Evolutionary conservation across 2,113 vertebrate species (phyloP).

Genomic region (Lycocorax pyrrhopterus): DNA sequence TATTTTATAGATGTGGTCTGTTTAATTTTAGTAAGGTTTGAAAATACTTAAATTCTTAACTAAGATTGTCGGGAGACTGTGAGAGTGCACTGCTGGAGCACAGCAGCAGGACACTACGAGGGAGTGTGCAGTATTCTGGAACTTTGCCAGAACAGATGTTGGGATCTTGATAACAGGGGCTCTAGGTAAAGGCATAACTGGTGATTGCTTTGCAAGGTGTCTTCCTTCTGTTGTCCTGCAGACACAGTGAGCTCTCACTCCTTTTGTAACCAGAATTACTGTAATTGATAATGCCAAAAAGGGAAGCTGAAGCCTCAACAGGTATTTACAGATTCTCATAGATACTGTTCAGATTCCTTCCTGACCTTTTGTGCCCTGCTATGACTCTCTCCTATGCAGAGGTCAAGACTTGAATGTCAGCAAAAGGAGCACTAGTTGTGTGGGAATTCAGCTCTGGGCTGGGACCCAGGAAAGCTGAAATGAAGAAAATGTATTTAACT

Average conservation of each 20-base stretch:
- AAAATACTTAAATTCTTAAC: background rate
- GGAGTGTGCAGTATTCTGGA: background rate
- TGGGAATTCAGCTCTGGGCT: background rate
- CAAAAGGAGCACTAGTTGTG: background rate
- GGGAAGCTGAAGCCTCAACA: background rate
- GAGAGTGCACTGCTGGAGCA: background rate
- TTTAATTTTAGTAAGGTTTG: background rate
- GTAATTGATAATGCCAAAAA: background rate
- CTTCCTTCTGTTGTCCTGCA: background rate
- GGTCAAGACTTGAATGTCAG: background rate
- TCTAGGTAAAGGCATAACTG: background rate
- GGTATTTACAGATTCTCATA: background rate
- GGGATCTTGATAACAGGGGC: background rate
- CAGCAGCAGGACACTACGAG: background rate
- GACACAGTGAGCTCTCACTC: background rate
- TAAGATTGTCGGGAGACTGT: background rate
- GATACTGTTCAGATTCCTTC: background rate
- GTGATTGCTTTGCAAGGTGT: background rate
- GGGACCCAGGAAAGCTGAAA: background rate
- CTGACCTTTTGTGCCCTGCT: background rate
- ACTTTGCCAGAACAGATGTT: background rate
- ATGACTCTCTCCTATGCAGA: background rate
- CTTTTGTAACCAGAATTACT: background rate
- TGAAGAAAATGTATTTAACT: background rate
- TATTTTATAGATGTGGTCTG: background rate